Conservation (phyloP, 2,888 invertebrate species). For the Encarsia formosa region DNA sequence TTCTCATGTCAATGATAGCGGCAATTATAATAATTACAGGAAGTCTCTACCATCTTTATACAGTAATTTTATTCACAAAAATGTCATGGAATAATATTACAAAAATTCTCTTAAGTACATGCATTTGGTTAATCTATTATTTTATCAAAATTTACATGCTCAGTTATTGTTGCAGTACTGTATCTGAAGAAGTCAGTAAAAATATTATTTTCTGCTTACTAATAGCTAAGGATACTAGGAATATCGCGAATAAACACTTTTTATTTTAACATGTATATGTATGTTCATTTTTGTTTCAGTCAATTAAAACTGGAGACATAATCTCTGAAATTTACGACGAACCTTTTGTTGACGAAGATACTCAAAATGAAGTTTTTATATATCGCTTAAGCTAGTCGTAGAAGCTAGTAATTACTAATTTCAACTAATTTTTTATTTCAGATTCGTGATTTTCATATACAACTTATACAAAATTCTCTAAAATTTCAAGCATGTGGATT, state of each 20-base stretch:
- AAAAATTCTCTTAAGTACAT: background rate
- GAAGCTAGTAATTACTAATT: background rate
- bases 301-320: slow-evolving; percentile 34
- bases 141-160: background rate
- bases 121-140: slow-evolving; percentile 3
- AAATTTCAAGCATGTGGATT: slow-evolving; percentile 37
- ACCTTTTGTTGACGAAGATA: slow-evolving; percentile 32
- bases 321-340: slow-evolving; percentile 39
- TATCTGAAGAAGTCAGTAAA: background rate
- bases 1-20: background rate
- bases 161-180: background rate
- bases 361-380: slow-evolving; percentile 37
- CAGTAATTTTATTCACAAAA: background rate
- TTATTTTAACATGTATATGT: background rate
- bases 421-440: background rate
- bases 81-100: background rate
- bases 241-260: too few species aligned
- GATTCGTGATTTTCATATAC: slow-evolving; percentile 39
- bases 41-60: slow-evolving; percentile 1
- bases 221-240: too few species aligned
- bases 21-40: slow-evolving; percentile 2
- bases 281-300: slow-evolving; percentile 26
- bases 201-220: background rate
- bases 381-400: slow-evolving; percentile 6
- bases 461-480: slow-evolving; percentile 36